These are phyloP conservation scores for Cotesia congregata DNA, from an alignment of 2,888 invertebrate genomes.

Conservation along the genomic window DNA sequence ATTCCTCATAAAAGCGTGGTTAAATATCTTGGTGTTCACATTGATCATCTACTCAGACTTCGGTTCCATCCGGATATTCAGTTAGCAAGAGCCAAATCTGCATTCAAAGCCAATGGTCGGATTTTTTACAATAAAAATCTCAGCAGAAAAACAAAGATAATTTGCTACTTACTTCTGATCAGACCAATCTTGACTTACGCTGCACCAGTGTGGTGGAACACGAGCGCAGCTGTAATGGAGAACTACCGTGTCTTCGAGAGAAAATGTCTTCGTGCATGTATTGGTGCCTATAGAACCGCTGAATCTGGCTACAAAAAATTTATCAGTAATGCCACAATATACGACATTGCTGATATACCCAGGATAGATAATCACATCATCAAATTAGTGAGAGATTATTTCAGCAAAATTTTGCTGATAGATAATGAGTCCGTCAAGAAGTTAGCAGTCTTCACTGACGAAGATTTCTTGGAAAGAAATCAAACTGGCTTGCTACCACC, in stretches of 20 bases:
- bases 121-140: conserved; percentile 24
- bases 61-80: conserved; percentile 7
- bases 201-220: conserved; percentile 32
- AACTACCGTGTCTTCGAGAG: conserved; percentile 36
- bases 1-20: conserved; percentile 27
- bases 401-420: not conserved
- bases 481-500: conserved; percentile 23
- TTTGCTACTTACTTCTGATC: conserved; percentile 31
- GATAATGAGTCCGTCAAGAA: conserved; percentile 7
- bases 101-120: conserved; percentile 7
- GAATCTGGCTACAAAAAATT: not conserved
- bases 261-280: not conserved
- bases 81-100: conserved; percentile 24
- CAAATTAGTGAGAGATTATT: not conserved
- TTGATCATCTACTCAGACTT: conserved; percentile 28
- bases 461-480: not conserved
- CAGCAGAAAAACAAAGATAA: conserved; percentile 21
- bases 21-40: conserved; percentile 38
- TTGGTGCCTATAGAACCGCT: not conserved
- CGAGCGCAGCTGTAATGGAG: conserved; percentile 32
- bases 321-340: not conserved
- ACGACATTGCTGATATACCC: not conserved
- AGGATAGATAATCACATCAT: not conserved
- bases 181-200: conserved; percentile 36
- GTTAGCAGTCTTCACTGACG: not conserved